Percentiles rank a stretch among this genome's conserved stretches.
These are phyloP conservation scores for Eulemur mongoz DNA, from an alignment of 2,797 vertebrate species.

Conservation along the genomic window DNA sequence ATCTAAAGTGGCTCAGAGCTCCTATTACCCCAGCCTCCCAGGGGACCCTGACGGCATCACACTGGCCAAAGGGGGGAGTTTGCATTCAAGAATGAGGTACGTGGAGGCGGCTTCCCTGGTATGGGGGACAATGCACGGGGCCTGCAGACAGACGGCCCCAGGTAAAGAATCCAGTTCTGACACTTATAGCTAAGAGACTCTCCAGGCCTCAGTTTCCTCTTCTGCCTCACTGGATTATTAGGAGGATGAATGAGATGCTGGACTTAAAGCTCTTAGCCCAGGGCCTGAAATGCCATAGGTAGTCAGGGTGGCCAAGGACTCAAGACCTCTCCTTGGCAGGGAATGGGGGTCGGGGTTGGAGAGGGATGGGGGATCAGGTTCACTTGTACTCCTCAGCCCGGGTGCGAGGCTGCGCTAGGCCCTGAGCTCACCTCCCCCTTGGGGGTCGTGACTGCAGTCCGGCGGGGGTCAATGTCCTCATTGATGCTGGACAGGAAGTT, in stretches of 20 bases:
- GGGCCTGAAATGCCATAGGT: not conserved
- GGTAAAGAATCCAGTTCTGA: not conserved
- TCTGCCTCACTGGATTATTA: not conserved
- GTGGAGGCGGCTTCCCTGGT: not conserved
- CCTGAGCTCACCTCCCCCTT: slow-evolving; percentile 94
- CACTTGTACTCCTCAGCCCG: not conserved
- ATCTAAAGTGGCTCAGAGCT: not conserved
- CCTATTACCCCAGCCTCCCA: not conserved
- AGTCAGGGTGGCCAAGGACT: not conserved
- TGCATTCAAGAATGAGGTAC: not conserved
- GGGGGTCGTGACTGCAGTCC: slow-evolving; percentile 96
- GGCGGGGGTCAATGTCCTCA: slow-evolving; percentile 96
- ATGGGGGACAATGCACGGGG: not conserved
- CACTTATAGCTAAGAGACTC: not conserved
- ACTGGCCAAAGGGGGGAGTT: not conserved
- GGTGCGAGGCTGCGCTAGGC: not conserved
- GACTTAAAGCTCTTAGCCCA: not conserved
- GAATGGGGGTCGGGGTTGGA: not conserved
- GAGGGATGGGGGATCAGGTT: not conserved
- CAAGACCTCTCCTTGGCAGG: not conserved
- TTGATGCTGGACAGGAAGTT: slow-evolving; percentile 99
- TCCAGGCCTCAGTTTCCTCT: not conserved
- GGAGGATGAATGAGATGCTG: not conserved
- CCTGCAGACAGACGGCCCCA: not conserved
- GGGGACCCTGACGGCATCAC: not conserved